These are phyloP conservation scores for Stichopus chloronotus DNA, from an alignment of 35 echinoderm and acorn worm genomes.

Conservation along the genomic window DNA sequence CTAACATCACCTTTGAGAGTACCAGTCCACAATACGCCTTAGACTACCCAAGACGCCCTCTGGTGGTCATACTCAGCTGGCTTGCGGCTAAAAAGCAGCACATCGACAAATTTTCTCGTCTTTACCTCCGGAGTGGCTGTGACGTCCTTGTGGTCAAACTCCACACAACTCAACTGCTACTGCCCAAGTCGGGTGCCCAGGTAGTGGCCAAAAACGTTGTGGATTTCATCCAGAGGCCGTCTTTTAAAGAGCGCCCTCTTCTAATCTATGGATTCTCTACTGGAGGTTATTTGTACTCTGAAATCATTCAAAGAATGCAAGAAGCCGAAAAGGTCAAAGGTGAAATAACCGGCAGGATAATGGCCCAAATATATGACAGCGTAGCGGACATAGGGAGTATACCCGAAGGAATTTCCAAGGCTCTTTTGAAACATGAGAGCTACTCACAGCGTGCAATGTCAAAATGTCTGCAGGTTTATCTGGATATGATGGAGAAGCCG, in stretches of 20 bases:
- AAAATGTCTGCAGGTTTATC: neutral
- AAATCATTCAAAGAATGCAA: slow-evolving; percentile 79
- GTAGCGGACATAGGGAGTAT: slow-evolving; percentile 65
- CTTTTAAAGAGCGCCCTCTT: slow-evolving; percentile 57
- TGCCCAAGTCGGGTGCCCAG: slow-evolving; percentile 40
- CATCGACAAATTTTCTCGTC: slow-evolving; percentile 7
- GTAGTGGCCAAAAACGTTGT: slow-evolving; percentile 80
- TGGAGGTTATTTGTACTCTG: slow-evolving; percentile 82
- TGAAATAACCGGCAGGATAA: slow-evolving; percentile 69
- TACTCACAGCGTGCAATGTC: slow-evolving; percentile 10
- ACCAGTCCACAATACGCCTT: neutral
- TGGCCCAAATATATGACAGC: slow-evolving; percentile 85
- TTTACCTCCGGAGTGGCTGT: slow-evolving; percentile 23
- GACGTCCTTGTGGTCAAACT: slow-evolving; percentile 31
- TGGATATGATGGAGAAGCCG: slow-evolving; percentile 21
- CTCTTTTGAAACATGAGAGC: slow-evolving; percentile 10
- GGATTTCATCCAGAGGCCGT: slow-evolving; percentile 65
- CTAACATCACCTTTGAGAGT: slow-evolving; percentile 27
- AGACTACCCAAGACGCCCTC: neutral
- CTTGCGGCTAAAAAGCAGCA: slow-evolving; percentile 19
- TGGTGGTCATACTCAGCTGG: slow-evolving; percentile 25
- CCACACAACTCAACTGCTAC: neutral
- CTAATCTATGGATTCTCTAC: slow-evolving; percentile 79
- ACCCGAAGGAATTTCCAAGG: slow-evolving; percentile 68
- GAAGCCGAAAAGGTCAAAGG: slow-evolving; percentile 43